These are phyloP conservation scores for Drosophila gaucha DNA, from an alignment of 2,888 invertebrate species.

Conservation along the genomic window DNA sequence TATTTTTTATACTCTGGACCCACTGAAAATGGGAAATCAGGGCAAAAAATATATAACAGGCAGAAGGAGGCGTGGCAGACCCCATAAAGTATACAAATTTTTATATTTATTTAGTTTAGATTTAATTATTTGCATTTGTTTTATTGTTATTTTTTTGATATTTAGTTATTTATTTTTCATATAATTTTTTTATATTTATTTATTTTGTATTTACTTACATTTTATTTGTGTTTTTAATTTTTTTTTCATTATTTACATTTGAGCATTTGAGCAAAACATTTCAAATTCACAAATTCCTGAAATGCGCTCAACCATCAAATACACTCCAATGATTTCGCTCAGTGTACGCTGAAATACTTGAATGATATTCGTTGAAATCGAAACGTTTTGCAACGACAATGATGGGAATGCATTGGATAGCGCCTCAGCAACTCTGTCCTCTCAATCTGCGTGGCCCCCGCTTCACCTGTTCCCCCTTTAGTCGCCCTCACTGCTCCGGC, in stretches of 20 bases:
- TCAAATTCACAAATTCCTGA: not conserved
- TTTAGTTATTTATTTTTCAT: not conserved
- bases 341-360: constrained; percentile 54
- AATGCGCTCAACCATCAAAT: constrained; percentile 2
- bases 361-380: constrained; percentile 63
- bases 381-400: constrained; percentile 45
- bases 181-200: not conserved
- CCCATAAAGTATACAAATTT: no score
- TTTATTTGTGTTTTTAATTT: not conserved
- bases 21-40: no score
- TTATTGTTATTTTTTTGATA: no score
- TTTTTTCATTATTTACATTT: not conserved
- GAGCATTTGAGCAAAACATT: not conserved
- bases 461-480: not conserved
- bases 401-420: constrained; percentile 28
- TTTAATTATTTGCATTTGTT: no score
- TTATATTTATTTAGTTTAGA: no score
- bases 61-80: no score
- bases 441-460: not conserved
- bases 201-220: not conserved
- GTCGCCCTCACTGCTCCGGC: not conserved
- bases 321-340: constrained; percentile 29
- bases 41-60: no score
- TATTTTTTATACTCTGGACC: no score
- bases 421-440: constrained; percentile 5